Base-by-base conservation (phyloP, 2,113 vertebrate genomes). In the Ptychochromis oligacanthus region DNA sequence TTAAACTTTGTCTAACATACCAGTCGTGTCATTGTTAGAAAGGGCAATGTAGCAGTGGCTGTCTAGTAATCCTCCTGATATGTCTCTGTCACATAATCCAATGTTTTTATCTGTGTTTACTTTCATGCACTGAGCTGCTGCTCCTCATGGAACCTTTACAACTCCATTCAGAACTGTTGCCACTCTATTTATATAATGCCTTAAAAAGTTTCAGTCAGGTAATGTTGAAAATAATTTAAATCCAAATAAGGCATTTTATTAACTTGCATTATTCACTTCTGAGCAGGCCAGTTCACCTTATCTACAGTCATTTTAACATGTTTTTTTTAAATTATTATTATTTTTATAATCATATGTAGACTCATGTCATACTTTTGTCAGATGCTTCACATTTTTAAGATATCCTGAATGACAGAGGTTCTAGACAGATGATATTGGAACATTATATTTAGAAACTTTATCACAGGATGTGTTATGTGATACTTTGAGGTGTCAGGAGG, bases 401-500 rank as follows among this genome's bases (percentile, higher is more conserved):
- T 55, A 26, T 36, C 17, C 13, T 2, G 26, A 49, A 46, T 54
- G 43, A 64, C 34, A 62, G 59, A 79, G 24, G 28, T 56, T 77
- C 28, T 56, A 36, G 43, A 58, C 36, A 56, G 54, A 64, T 14
- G 70, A 14, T 22, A 55, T 20, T 55, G 55, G 22, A 61, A 56
- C 24, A n/a, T 46, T 77, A 57, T 75, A 70, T 70, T 81, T 80
- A 80, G 78, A 80, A 84, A 80, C 62, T 11, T 67, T 74, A 72
- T 83, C 74, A 61, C 18, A 54, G 2, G 18, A 49, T 55, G 60
- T 43, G 52, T 59, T 15, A 86, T 75, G 75, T 78, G 54, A 28
- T 57, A 31, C 75, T 62, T 86, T 20, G 7, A 38, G n/a, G 1
- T 75, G 80, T 70, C 43, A 28, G 46, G 58, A 75, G 5, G 57